Base-by-base conservation (phyloP, 2,797 vertebrate species). In the Sciaenops ocellatus region DNA sequence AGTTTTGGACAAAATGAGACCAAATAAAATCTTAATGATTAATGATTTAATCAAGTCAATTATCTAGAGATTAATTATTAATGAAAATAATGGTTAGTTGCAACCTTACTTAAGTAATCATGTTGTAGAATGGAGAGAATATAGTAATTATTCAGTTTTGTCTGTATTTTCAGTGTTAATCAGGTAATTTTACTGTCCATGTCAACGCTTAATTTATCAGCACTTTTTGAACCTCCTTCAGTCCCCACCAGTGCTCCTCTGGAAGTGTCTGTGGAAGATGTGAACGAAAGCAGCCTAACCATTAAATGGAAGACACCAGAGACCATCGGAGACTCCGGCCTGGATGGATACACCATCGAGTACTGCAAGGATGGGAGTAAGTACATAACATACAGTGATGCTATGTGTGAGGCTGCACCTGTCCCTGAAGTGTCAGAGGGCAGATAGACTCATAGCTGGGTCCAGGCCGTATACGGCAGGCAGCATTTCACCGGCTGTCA, bases 311-410 rank as follows among this genome's bases (percentile, higher is more conserved):
- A 90, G 55, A 82, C 93, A 3, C 97, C 97, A 0, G 96, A 97
- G 88, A 93, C 78, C 66, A 90, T 91, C 0, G 97, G 97, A 68
- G 88, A 71, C 48, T 88, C 91, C 0, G 95, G 95, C 28, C 84
- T 98, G 83, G 95, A 97, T 24, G 98, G 98, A 90, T 99, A 98
- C 20, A n/a, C 94, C 30, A 74, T 99, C 28, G 98, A 99, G 84
- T 94, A 96, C 92, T 89, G 96, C 95, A 96, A 95, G 90, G 96
- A 97, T 82, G 97, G 97, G 95, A 95, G 98, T 99, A 92, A 91
- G 97, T 91, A 38, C 30, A 38, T 38, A 9, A 38, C 34, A 38
- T 9, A 9, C 8, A 9, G 34, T 8, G 68, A 26, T 84, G 57
- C 62, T 55, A 73, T 69, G n/a, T 71, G 71, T 13, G 68, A 63